phyloP scores from a whole-genome alignment of 2,888 invertebrate species.

The Mesochorus sp. region DNA sequence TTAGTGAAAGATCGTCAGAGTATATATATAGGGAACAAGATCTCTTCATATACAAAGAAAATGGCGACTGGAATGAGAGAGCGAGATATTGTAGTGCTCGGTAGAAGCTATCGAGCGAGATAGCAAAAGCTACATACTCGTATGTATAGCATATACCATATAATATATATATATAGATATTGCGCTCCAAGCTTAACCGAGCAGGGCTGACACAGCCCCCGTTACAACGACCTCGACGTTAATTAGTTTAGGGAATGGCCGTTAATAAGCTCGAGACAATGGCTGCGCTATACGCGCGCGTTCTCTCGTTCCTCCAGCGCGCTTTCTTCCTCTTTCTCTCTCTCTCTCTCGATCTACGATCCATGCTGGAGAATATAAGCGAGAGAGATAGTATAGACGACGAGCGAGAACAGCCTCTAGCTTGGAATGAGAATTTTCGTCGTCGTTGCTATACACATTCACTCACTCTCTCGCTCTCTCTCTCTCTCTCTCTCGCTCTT shows the following conservation, averaged over 20 bases:
- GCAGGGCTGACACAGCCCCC: slow-evolving; percentile 57
- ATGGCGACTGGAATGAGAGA: slow-evolving; percentile 21
- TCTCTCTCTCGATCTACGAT: slow-evolving; percentile 18
- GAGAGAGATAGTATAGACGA: slow-evolving; percentile 29
- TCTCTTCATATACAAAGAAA: slow-evolving; percentile 13
- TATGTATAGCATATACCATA: neutral
- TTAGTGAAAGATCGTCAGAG: slow-evolving; percentile 40
- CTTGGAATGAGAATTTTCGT: slow-evolving; percentile 59
- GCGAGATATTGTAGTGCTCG: slow-evolving; percentile 35
- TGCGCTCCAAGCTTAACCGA: slow-evolving; percentile 49
- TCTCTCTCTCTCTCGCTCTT: slow-evolving; percentile 9
- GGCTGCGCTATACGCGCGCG: slow-evolving; percentile 56
- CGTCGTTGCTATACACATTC: slow-evolving; percentile 36
- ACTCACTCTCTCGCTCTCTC: neutral
- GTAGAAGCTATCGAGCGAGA: slow-evolving; percentile 47
- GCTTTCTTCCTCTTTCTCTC: slow-evolving; percentile 9
- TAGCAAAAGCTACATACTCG: slow-evolving; percentile 29
- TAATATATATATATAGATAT: neutral
- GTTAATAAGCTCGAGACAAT: slow-evolving; percentile 62
- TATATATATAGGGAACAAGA: neutral
- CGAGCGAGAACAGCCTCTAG: slow-evolving; percentile 39
- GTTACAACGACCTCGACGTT: slow-evolving; percentile 62
- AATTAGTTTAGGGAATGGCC: slow-evolving; percentile 66
- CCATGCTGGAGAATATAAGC: slow-evolving; percentile 34
- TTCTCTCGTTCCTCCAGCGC: slow-evolving; percentile 40